Conservation (phyloP, 2,888 invertebrate genomes). For the Ischnus inquisitorius region DNA sequence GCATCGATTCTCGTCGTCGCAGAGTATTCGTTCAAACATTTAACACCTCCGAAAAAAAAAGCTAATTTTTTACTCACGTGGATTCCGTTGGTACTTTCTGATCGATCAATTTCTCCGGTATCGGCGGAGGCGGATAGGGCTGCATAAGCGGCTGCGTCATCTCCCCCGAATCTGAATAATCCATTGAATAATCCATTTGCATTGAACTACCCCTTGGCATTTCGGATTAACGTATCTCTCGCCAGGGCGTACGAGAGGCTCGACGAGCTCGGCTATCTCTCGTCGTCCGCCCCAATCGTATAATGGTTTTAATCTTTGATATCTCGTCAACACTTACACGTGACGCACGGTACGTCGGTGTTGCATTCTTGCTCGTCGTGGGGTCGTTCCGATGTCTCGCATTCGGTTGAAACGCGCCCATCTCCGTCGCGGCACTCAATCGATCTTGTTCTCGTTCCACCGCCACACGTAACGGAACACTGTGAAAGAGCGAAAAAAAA, state of each 20-base stretch:
- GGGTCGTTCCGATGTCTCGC: slow-evolving; percentile 90
- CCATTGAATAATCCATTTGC: not conserved
- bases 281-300: not conserved
- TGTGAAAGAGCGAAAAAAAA: slow-evolving; percentile 81
- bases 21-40: slow-evolving; percentile 25
- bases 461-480: slow-evolving; percentile 98
- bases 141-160: slow-evolving; percentile 86
- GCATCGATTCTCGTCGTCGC: slow-evolving; percentile 31
- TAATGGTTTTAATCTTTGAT: not conserved
- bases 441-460: slow-evolving; percentile 93
- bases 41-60: slow-evolving; percentile 45
- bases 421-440: slow-evolving; percentile 91
- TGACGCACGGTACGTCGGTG: slow-evolving; percentile 91
- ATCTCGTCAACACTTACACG: slow-evolving; percentile 77
- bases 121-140: slow-evolving; percentile 89
- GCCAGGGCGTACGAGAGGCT: not conserved
- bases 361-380: slow-evolving; percentile 91
- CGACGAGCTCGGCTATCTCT: not conserved
- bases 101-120: slow-evolving; percentile 90
- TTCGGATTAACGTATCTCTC: not conserved
- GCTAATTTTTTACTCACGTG: slow-evolving; percentile 88
- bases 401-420: slow-evolving; percentile 85
- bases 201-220: no score
- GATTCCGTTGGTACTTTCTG: slow-evolving; percentile 92
- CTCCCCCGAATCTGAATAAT: slow-evolving; percentile 78